A percentile compares a stretch with the other conserved stretches of the same genome.
These are phyloP conservation scores for Mionectes macconnelli DNA, from an alignment of 2,113 vertebrate genomes.

Conservation along the genomic window DNA sequence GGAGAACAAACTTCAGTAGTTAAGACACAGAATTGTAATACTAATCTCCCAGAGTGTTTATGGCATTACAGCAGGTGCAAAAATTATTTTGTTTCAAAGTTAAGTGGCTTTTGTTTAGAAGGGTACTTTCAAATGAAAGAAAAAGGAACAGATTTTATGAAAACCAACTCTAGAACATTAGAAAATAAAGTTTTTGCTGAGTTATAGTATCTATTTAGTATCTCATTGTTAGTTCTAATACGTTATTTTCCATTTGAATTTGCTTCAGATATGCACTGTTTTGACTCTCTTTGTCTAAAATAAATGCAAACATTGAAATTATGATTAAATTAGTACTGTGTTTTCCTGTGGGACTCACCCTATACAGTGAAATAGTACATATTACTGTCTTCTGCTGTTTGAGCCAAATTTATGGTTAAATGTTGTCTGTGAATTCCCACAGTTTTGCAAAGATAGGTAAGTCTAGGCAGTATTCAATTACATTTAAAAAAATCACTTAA, in stretches of 20 bases:
- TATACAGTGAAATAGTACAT: not conserved
- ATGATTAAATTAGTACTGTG: not conserved
- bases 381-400: not conserved
- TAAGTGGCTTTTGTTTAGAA: not conserved
- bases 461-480: not conserved
- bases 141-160: not conserved
- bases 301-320: not conserved
- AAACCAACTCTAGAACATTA: not conserved
- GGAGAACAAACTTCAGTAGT: not conserved
- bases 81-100: not conserved
- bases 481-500: not conserved
- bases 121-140: not conserved
- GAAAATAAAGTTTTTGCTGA: not conserved
- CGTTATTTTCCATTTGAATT: not conserved
- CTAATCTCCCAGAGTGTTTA: not conserved
- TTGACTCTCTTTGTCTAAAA: not conserved
- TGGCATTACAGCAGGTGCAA: not conserved
- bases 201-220: not conserved
- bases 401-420: not conserved
- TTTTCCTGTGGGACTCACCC: not conserved
- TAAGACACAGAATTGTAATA: not conserved
- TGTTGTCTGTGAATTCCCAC: not conserved
- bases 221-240: not conserved
- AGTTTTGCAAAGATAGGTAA: not conserved
- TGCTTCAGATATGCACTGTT: not conserved